phyloP scores from a whole-genome alignment of 2,888 invertebrate species.

The Chymomyza caudatula region DNA sequence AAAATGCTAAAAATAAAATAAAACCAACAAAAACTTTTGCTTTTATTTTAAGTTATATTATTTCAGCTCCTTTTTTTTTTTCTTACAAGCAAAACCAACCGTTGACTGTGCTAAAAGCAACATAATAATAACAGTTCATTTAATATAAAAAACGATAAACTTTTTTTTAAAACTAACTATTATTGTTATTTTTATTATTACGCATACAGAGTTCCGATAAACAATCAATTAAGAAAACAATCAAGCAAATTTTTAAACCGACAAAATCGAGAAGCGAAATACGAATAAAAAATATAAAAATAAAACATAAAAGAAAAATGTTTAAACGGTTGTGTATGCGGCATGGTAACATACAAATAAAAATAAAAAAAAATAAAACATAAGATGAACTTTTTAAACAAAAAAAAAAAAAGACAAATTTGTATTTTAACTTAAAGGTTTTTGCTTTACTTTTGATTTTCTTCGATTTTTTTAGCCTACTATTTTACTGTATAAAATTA shows the following conservation, averaged over 20 bases:
- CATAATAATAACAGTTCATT: not conserved
- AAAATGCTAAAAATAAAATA: conserved; percentile 41
- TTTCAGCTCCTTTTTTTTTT: conserved; percentile 14
- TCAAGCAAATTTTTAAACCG: conserved; percentile 62
- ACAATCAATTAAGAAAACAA: conserved; percentile 66
- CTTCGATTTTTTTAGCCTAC: not conserved
- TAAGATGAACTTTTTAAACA: not conserved
- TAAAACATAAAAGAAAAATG: conserved; percentile 17
- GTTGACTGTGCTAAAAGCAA: conserved; percentile 38
- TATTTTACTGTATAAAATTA: not conserved
- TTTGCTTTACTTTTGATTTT: not conserved
- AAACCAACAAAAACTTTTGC: conserved; percentile 32
- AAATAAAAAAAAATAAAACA: conserved; percentile 17
- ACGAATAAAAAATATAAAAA: conserved; percentile 4
- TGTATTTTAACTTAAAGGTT: conserved; percentile 18
- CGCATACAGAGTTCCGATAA: conserved; percentile 50
- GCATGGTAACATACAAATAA: conserved; percentile 27
- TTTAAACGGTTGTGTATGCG: conserved; percentile 59
- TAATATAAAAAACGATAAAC: not conserved
- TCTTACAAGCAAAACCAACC: conserved; percentile 32
- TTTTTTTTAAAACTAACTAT: conserved; percentile 12
- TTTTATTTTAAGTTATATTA: not conserved
- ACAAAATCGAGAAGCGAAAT: conserved; percentile 7
- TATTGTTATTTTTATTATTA: conserved; percentile 32
- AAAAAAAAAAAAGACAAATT: conserved; percentile 3